Percentiles rank a stretch among this genome's conserved stretches.
Conservation (phyloP, 2,113 vertebrate species). For the Phalacrocorax brasilianus region DNA sequence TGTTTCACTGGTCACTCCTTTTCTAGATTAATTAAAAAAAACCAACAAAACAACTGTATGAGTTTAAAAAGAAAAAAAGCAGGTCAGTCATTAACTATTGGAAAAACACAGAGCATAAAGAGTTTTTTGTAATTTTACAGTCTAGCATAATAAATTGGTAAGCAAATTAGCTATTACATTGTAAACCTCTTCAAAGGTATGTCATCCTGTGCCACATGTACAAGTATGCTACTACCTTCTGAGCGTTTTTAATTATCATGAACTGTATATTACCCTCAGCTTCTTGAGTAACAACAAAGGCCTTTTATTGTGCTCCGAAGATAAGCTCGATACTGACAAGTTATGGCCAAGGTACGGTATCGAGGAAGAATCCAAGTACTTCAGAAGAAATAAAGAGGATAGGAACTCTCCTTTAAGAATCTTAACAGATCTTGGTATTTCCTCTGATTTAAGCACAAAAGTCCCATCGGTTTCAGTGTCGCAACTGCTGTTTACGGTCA, state of each 20-base stretch:
- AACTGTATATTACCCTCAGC: background rate
- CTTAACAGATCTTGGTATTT: background rate
- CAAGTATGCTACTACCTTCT: background rate
- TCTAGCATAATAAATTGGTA: background rate
- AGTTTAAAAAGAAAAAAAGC: background rate
- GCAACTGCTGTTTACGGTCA: background rate
- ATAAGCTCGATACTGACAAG: background rate
- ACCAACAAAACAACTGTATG: background rate
- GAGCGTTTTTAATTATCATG: background rate
- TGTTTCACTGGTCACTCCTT: background rate
- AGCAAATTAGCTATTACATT: background rate
- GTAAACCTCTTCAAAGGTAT: background rate
- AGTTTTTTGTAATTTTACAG: background rate
- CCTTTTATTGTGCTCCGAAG: background rate
- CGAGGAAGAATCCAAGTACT: background rate
- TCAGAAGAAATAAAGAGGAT: background rate
- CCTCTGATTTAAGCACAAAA: background rate
- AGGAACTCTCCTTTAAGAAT: background rate
- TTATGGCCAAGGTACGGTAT: accelerated
- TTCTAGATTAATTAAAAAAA: background rate
- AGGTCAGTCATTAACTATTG: background rate
- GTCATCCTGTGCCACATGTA: too few relatives aligned
- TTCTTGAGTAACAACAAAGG: background rate
- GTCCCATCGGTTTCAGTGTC: accelerated
- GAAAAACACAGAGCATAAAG: background rate